Base-by-base conservation (phyloP, 2,797 vertebrate species). In the Falco novaeseelandiae region DNA sequence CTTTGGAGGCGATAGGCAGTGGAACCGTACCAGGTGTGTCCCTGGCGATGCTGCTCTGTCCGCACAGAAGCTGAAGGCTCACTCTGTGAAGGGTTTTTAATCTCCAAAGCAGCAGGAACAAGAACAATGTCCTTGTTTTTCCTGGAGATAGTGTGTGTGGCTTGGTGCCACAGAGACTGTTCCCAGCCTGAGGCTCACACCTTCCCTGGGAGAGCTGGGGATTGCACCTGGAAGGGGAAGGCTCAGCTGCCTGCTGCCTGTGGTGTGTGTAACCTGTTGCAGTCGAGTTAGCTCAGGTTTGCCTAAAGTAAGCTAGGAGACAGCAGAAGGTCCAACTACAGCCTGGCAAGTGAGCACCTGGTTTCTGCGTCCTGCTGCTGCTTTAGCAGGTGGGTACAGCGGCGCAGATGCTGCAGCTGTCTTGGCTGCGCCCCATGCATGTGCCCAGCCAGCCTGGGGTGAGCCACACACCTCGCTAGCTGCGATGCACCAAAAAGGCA, bases 131-230 rank as follows among this genome's bases (percentile, higher is more conserved):
- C n/a, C n/a, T 46, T 52, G 46, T 23, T 42, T 18, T 6, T 32
- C 36, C 57, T 29, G 27, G 59, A 30, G 48, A 12, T 14, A 6
- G 16, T 2, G 4, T 0, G 0, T 17, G 17, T 16, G n/a, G 14
- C 52, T 70, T 0, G 1, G 49, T 72, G 58, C 63, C 26, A 4
- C 2, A 1, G 15, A 21, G 27, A 1, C 36, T 15, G 27, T 49
- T 54, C 42, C 38, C 34, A 36, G 70, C 38, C 58, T 2, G 48
- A 40, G n/a, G 49, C 30, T 61, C 4, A 5, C 25, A 11, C 22
- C 7, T 6, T 57, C 61, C 57, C 13, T 32, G 20, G 46, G 52
- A 49, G 78, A 66, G 10, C 52, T 25, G 6, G 9, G 30, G 29
- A 25, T 25, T 9, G 9, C 30, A 12, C 52, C 61, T 2, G 26